Base-by-base conservation (phyloP, 2,888 invertebrate species). In the Archips crataeganus region DNA sequence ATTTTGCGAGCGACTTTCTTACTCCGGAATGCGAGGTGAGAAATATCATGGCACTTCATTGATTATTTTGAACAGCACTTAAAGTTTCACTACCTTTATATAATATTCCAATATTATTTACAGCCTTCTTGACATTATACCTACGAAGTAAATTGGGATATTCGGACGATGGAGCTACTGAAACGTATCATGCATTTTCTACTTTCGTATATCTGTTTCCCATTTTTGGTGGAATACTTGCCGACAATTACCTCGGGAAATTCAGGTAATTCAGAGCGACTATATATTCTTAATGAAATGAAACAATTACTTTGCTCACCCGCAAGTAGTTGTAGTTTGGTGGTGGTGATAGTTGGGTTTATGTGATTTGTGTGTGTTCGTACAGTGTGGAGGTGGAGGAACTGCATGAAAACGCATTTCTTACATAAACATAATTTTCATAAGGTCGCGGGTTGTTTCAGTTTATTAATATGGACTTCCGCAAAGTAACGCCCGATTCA, bases 1-100 rank as follows among this genome's bases (percentile, higher is more conserved):
- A 89, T 99, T 99, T 90, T 99, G 99, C 90, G 99, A 99, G 91
- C 95, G 99, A 76, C 99, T 99, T 92, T 98, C 97, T 72, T 99
- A 96, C 90, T 99, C 99, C 95, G 99, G 99, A 84, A 97, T 98
- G 97, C 95, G 97, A 96, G 97, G 98, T 98, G 93, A 96, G 84
- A 64, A 59, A 45, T 11, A 49, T 34, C 32, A 51, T 10, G 42
- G 2, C 15, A 61, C 47, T 13, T 66, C 39, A 71, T 71, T 34
- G 62, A 39, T 34, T 61, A 60, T 75, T 72, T 47, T 39, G 34
- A 57, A 39, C 3, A 54, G 0, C 23, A 51, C 62, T 36, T 47
- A 15, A 54, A 45, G 32, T 15, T 23, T 47, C 32, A 57, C n/a
- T 54, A 23, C 13, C 23, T 61, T 65, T 32, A 23, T 4, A 2